phyloP scores from a whole-genome alignment of 2,113 vertebrate species.

The Thomomys bottae region DNA sequence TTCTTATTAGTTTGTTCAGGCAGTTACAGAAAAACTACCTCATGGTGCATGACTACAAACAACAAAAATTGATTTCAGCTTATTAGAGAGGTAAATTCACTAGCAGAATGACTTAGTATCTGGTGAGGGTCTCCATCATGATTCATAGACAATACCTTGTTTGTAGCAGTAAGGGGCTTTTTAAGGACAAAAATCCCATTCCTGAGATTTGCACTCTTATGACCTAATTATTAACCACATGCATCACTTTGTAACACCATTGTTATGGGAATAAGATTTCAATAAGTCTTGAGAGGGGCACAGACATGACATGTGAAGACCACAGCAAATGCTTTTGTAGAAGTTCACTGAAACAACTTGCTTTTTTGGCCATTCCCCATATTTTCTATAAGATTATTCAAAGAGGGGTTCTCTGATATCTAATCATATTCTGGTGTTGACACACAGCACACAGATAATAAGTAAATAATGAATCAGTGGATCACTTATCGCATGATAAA shows the following conservation, averaged over 20 bases:
- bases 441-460: background rate
- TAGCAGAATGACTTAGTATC: background rate
- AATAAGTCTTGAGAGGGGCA: background rate
- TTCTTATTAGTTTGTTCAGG: background rate
- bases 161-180: background rate
- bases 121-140: background rate
- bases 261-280: background rate
- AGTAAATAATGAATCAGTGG: conserved; percentile 2
- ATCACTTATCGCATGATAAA: background rate
- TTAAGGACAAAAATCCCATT: background rate
- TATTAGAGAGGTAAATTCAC: background rate
- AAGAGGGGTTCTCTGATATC: background rate
- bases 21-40: background rate
- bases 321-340: background rate
- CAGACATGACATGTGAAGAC: background rate
- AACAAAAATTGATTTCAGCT: background rate
- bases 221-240: too few species aligned
- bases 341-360: background rate
- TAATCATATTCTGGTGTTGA: background rate
- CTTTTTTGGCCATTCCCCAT: background rate
- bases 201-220: background rate
- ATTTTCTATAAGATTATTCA: background rate
- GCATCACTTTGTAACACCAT: background rate
- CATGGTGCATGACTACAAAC: background rate
- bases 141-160: background rate